phyloP scores from a whole-genome alignment of 2,113 vertebrate genomes.

The Felis catus region F.catus_Fca126_mat1.0 CM031412.1:90505501-90506000 shows the following conservation, averaged over 20 bases:
- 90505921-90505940: not conserved
- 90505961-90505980: constrained; percentile 60
- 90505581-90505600: too few species aligned
- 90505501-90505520: not conserved
- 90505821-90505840: not conserved
- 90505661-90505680: too few species aligned
- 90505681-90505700: too few species aligned
- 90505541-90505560: not conserved
- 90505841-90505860: not conserved
- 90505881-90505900: not conserved
- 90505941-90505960: not conserved
- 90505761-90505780: not conserved
- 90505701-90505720: rapidly evolving
- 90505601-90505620: too few species aligned
- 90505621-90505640: too few species aligned
- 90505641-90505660: too few species aligned
- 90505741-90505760: too few species aligned
- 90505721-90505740: too few species aligned
- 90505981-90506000: constrained; percentile 51
- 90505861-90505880: not conserved
- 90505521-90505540: not conserved
- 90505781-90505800: not conserved
- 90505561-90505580: too few species aligned
- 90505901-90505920: not conserved
- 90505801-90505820: not conserved